Percentiles rank a stretch among this genome's conserved stretches.
phyloP scores from a whole-genome alignment of 2,797 vertebrate genomes.

The Sebastes aleutianus region DNA sequence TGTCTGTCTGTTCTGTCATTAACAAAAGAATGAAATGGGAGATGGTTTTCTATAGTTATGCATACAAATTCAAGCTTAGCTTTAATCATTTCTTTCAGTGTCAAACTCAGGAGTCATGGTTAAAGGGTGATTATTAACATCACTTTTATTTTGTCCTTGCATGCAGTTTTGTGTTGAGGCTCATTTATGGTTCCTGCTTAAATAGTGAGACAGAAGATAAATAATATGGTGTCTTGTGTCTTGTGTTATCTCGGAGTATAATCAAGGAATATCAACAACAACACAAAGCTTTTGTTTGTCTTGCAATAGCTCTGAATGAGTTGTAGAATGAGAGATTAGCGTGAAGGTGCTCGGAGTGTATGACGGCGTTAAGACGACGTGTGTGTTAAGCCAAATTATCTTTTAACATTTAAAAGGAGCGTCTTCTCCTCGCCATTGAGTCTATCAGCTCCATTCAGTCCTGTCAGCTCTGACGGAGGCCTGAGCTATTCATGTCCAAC shows the following conservation, averaged over 20 bases:
- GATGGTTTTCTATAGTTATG: not conserved
- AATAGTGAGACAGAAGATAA: not conserved
- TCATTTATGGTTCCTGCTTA: not conserved
- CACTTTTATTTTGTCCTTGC: not conserved
- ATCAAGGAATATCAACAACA: not conserved
- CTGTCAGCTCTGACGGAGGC: slow-evolving; percentile 44
- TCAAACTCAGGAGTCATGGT: not conserved
- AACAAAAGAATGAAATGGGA: not conserved
- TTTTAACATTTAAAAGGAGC: slow-evolving; percentile 28
- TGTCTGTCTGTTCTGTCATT: not conserved
- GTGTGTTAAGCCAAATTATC: slow-evolving; percentile 23
- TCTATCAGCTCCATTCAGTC: slow-evolving; percentile 39
- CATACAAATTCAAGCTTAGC: not conserved
- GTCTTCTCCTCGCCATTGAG: slow-evolving; percentile 20
- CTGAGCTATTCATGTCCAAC: slow-evolving; percentile 35
- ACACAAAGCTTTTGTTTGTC: not conserved
- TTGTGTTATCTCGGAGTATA: not conserved
- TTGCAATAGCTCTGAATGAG: not conserved
- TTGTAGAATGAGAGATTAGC: not conserved
- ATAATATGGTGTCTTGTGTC: not conserved
- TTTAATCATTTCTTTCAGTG: not conserved
- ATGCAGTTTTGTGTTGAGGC: not conserved
- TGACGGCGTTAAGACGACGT: not conserved
- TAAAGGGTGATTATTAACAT: not conserved
- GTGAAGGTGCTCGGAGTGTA: not conserved